A percentile compares a stretch with the other conserved stretches of the same genome.
phyloP scores from a whole-genome alignment of 2,888 invertebrate genomes.

The Gasteruption jaculator region DNA sequence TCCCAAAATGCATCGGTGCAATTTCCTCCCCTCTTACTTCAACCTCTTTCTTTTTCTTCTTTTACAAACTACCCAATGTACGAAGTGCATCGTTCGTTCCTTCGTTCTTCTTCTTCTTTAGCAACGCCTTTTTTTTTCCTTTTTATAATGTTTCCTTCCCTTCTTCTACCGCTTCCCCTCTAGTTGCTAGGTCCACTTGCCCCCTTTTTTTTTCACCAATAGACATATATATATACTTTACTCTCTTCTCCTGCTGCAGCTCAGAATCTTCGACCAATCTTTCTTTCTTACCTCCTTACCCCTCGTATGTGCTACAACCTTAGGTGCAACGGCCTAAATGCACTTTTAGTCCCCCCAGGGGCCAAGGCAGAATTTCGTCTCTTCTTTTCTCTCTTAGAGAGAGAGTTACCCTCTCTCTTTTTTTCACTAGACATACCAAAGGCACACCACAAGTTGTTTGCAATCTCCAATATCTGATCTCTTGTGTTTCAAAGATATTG shows the following conservation, averaged over 20 bases:
- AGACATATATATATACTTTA: constrained; percentile 27
- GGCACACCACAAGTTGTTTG: constrained; percentile 13
- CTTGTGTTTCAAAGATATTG: too few relatives aligned
- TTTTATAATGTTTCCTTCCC: constrained; percentile 15
- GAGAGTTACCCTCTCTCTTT: not conserved
- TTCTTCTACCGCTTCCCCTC: constrained; percentile 29
- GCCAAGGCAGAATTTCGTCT: constrained; percentile 26
- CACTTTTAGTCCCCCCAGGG: constrained; percentile 43
- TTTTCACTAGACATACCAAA: constrained; percentile 2
- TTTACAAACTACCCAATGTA: constrained; percentile 35
- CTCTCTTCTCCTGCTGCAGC: not conserved
- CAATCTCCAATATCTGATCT: constrained; percentile 27
- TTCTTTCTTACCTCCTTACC: too few relatives aligned
- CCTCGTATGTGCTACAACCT: too few relatives aligned
- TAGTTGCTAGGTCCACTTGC: constrained; percentile 48
- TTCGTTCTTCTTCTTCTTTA: constrained; percentile 11
- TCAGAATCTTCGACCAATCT: not conserved
- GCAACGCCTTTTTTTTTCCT: constrained; percentile 9
- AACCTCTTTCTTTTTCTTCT: constrained; percentile 19
- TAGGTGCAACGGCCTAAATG: constrained; percentile 48
- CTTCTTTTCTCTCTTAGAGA: constrained; percentile 21
- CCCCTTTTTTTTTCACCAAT: constrained; percentile 38
- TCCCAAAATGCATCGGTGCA: constrained; percentile 46
- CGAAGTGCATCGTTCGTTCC: constrained; percentile 20
- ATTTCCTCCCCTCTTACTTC: constrained; percentile 18